Evolutionary conservation across 2,888 invertebrate species (phyloP).

Genomic region (Dynastes hyllus): DNA sequence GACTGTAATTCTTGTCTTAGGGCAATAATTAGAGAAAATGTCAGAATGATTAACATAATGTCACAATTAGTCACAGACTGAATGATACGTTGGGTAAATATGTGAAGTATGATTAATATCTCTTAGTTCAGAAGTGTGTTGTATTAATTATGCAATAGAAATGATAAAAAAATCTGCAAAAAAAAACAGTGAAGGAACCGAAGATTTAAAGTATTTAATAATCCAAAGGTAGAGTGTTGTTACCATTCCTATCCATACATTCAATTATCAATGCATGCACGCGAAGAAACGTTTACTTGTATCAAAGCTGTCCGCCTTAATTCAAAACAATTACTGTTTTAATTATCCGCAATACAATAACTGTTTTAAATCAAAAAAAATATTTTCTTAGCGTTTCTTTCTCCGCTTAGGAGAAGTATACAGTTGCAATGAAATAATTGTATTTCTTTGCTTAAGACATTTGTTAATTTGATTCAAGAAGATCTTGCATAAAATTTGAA

Average conservation of each 20-base stretch:
- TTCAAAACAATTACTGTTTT: no score
- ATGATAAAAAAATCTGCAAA: neutral
- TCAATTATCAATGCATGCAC: neutral
- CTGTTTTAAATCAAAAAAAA: no score
- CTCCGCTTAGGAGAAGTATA: no score
- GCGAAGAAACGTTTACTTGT: neutral
- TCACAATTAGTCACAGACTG: neutral
- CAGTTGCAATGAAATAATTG: no score
- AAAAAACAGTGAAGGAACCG: no score
- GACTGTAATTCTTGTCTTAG: constrained; percentile 7
- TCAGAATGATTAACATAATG: constrained; percentile 5
- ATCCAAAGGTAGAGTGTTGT: neutral
- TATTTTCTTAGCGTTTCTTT: no score
- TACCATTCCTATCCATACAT: neutral
- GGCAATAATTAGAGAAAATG: constrained; percentile 17
- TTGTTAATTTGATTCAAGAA: no score
- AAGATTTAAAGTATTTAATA: no score
- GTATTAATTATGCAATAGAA: neutral
- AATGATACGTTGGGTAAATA: constrained; percentile 10
- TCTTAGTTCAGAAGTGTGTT: neutral
- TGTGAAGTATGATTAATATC: neutral
- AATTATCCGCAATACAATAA: no score
- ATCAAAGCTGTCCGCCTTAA: no score
- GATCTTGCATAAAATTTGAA: no score
- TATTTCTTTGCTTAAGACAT: no score